Base-by-base conservation (phyloP, 2,797 vertebrate genomes). In the Cynopterus sphinx region DNA sequence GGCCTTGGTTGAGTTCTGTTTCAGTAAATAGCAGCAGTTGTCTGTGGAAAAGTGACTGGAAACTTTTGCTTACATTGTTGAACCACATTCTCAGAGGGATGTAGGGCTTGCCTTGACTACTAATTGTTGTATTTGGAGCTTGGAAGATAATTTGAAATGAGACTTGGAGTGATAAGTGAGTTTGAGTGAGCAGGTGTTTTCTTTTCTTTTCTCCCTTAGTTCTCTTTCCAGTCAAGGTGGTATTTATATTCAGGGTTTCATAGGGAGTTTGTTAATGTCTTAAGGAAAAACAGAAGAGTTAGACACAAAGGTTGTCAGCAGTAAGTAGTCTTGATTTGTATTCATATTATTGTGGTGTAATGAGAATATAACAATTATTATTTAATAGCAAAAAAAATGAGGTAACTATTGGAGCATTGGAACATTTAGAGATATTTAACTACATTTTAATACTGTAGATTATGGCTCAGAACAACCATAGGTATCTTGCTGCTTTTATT, bases 401-500 rank as follows among this genome's bases (percentile, higher is more conserved):
- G 92, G 49, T 89, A 97, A 89, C 74, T 43, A 57, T 59, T 90
- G 88, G 67, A 96, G 36, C 59, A 81, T 39, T 28, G 12, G 78
- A 95, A 89, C 85, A 67, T 63, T 93, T 85, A 90, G 68, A 95
- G 75, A 11, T 74, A 57, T 92, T 87, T 91, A 86, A 70, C 43
- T 84, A 51, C 2, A 57, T 46, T 75, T 51, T 91, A 90, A 68
- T 61, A 49, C 53, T 87, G n/a, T 87, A 92, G 79, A 93, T 49
- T 94, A 84, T 91, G 67, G 78, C 77, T 96, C 93, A 89, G 65
- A 94, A 87, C 83, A 90, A 77, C 51, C 49, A 65, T 85, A 94
- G 75, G 57, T 84, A 97, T 95, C 92, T 89, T 97, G 63, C 53
- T 96, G 95, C 36, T 92, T 97, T 95, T 93, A 88, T 96, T 87